Base-by-base conservation (phyloP, 2,888 invertebrate genomes). In the Cyclophora albipunctata region DNA sequence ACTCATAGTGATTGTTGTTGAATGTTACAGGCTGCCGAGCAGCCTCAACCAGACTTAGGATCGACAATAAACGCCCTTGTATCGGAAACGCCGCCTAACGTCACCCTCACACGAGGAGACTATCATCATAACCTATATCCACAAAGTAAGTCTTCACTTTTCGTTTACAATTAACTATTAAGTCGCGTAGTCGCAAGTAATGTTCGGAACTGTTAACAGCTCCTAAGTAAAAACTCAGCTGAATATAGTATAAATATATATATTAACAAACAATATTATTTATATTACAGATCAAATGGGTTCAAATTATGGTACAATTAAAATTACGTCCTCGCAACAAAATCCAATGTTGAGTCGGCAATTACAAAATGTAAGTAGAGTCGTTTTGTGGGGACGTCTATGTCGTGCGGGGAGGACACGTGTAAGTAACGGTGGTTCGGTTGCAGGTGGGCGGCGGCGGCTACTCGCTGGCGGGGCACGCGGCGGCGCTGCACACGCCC, bases 291-390 rank as follows among this genome's bases (percentile, higher is more conserved):
- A 75, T 81, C 86, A 84, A 81, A 82, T 87, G 78, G 81, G 83
- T 66, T 71, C 84, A 62, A 84, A 78, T 71, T 88, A 85, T 70
- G 84, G 83, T 78, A 74, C 86, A 77, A 85, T 81, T 74, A 90
- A 92, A 78, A 88, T 94, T 64, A 91, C 91, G 51, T 89, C 93
- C 53, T 93, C 94, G 69, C 94, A 94, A 78, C 93, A 96, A 80
- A 96, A 96, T 85, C 95, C 96, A 37, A 96, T 97, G 96, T 90
- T 97, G 69, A 95, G 93, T 84, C 94, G 95, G 64, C 95, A 95
- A 81, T 88, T 95, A 67, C 20, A 20, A 20, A 93, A 93, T 73
- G 95, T 95, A 84, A 91, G 91, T 90, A 55, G 20, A 20, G 20
- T 20, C 20, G 20, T 20, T 20, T 7, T 40, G 40, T 40, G 40